Percentiles rank a stretch among this genome's conserved stretches.
Conservation (phyloP, 2,113 vertebrate species). For the Dasypus novemcinctus region DNA sequence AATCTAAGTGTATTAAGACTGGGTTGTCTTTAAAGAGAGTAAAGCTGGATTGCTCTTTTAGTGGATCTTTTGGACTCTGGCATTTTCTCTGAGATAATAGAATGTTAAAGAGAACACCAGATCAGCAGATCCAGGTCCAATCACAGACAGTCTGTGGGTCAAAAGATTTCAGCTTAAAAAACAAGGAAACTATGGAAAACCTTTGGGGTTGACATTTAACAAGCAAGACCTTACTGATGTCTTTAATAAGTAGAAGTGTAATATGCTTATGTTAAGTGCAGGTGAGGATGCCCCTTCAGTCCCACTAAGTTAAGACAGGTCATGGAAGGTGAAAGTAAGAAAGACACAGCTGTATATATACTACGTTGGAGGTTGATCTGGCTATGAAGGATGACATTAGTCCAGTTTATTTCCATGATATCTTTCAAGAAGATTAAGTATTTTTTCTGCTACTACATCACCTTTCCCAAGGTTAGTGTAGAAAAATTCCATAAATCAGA, state of each 20-base stretch:
- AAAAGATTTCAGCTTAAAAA: slow-evolving; percentile 11
- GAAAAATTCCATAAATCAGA: slow-evolving; percentile 54
- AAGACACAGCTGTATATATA: slow-evolving; percentile 4
- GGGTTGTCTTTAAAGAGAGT: neutral
- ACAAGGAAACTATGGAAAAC: neutral
- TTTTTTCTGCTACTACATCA: slow-evolving; percentile 65
- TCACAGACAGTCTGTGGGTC: neutral
- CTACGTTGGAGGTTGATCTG: neutral
- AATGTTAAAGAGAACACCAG: neutral
- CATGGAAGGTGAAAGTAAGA: neutral
- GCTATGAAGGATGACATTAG: slow-evolving; percentile 25
- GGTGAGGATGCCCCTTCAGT: neutral
- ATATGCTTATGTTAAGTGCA: neutral
- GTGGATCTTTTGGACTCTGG: neutral
- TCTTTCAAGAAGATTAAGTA: slow-evolving; percentile 52
- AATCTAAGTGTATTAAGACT: neutral
- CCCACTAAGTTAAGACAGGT: neutral
- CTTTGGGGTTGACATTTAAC: neutral
- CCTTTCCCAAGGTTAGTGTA: slow-evolving; percentile 49
- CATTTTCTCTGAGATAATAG: neutral
- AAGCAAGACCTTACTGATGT: neutral
- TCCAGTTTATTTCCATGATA: slow-evolving; percentile 57
- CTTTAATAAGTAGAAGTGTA: neutral
- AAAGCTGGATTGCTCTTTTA: neutral
- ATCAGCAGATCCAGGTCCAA: neutral